Evolutionary conservation across 2,797 vertebrate species (phyloP).

Genomic region (Lagorchestes hirsutus): DNA sequence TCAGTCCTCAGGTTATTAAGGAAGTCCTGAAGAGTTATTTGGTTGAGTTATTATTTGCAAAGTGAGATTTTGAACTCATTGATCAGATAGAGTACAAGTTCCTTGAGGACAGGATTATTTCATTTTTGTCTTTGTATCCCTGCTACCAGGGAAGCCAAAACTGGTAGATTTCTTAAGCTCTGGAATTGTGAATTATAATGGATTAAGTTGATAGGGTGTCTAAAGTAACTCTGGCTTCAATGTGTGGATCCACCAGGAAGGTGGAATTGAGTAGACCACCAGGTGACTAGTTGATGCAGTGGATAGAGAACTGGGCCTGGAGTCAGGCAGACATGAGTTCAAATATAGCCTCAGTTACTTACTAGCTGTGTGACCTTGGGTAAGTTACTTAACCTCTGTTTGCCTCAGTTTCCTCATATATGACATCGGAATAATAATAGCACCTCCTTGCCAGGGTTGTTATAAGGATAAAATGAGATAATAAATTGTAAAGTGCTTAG

Average conservation of each 20-base stretch:
- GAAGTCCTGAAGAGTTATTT: background rate
- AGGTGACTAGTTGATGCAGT: background rate
- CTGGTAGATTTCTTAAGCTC: background rate
- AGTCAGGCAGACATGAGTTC: background rate
- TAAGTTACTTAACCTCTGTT: background rate
- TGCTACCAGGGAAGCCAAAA: background rate
- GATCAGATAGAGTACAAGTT: background rate
- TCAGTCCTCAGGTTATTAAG: background rate
- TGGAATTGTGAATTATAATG: background rate
- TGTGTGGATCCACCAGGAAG: background rate
- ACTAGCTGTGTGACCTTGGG: background rate
- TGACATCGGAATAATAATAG: background rate
- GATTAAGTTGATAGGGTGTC: background rate
- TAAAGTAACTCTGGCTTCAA: background rate
- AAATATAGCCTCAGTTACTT: background rate
- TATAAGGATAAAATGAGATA: background rate
- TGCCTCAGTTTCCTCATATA: background rate
- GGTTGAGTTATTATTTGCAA: background rate
- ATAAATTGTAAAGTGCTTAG: background rate
- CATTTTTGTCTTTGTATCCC: background rate
- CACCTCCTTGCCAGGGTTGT: background rate
- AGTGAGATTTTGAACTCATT: background rate
- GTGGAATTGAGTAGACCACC: background rate
- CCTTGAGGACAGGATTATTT: background rate
- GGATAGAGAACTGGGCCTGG: background rate